Conservation (phyloP, 2,113 vertebrate species). For the Sylvilagus bachmani region DNA sequence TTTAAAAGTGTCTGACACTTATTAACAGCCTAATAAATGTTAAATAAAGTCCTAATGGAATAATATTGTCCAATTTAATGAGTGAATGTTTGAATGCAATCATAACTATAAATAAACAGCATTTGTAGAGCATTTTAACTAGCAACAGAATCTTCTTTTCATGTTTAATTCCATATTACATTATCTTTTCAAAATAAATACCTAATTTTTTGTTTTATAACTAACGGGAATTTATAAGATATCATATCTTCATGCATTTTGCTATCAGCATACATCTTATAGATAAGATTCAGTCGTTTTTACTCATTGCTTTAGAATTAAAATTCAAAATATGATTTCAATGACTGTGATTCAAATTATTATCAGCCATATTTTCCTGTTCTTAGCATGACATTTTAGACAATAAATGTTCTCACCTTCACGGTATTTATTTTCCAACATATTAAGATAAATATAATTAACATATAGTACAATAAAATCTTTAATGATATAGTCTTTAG, state of each 20-base stretch:
- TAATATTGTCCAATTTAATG: not conserved
- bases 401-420: not conserved
- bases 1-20: not conserved
- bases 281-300: not conserved
- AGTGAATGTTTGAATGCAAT: not conserved
- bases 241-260: not conserved
- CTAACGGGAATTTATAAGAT: not conserved
- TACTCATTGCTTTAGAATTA: not conserved
- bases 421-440: slow-evolving; percentile 44
- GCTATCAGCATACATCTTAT: not conserved
- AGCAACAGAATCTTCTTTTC: not conserved
- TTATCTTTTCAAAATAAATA: slow-evolving; percentile 40
- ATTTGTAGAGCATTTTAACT: not conserved
- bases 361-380: not conserved
- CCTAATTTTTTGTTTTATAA: not conserved
- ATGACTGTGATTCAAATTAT: not conserved
- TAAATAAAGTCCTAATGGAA: not conserved
- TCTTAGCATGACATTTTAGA: not conserved
- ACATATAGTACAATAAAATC: not conserved
- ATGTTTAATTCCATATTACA: not conserved
- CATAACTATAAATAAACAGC: not conserved
- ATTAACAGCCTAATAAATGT: slow-evolving; percentile 20
- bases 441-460: not conserved
- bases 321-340: slow-evolving; percentile 43
- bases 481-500: not conserved